phyloP scores from a whole-genome alignment of 2,888 invertebrate species.

The Cabera pusaria region DNA sequence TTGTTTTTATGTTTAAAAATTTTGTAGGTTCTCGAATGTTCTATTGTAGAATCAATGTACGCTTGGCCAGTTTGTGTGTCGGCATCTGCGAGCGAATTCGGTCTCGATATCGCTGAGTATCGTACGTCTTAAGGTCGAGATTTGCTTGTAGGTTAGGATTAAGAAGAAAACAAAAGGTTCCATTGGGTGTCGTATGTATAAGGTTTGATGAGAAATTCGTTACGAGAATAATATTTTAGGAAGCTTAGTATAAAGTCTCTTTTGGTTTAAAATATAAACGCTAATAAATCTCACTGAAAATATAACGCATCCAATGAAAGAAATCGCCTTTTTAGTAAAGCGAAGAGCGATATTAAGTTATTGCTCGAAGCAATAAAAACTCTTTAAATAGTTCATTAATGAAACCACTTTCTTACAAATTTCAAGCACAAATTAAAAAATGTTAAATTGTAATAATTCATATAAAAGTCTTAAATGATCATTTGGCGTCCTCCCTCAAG shows the following conservation, averaged over 20 bases:
- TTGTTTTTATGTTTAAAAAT: slow-evolving; percentile 50
- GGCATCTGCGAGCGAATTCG: slow-evolving; percentile 40
- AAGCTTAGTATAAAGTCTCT: neutral
- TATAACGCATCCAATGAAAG: no score
- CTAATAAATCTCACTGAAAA: no score
- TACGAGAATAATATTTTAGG: neutral
- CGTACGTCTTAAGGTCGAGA: slow-evolving; percentile 29
- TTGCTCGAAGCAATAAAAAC: no score
- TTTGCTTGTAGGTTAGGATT: slow-evolving; percentile 34
- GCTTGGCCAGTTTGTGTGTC: slow-evolving; percentile 60
- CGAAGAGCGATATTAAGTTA: no score
- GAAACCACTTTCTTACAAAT: no score
- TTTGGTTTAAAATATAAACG: no score
- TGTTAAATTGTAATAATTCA: no score
- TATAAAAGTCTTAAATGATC: no score
- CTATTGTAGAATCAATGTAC: slow-evolving; percentile 79
- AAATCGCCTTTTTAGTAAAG: no score
- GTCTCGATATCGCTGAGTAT: slow-evolving; percentile 32
- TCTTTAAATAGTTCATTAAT: no score
- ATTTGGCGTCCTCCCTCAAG: no score
- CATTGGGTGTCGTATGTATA: slow-evolving; percentile 19
- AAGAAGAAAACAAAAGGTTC: slow-evolving; percentile 15
- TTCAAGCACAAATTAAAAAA: no score
- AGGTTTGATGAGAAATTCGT: neutral
- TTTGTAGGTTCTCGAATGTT: slow-evolving; percentile 75